Conservation (phyloP, 2,113 vertebrate species). For the Muntiacus reevesi region DNA sequence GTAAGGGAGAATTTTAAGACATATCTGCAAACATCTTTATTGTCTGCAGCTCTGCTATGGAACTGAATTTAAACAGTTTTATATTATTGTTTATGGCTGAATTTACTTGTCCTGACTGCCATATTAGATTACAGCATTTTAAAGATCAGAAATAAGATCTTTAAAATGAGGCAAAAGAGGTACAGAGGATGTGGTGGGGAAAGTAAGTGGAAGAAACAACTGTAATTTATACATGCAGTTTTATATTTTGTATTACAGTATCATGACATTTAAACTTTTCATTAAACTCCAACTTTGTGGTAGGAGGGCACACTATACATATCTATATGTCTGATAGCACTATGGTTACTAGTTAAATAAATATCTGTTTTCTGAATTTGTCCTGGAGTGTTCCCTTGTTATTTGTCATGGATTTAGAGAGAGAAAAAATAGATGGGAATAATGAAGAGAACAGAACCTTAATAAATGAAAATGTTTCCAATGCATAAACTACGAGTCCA, state of each 20-base stretch:
- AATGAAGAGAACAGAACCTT: background rate
- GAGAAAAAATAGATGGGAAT: background rate
- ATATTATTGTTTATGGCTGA: background rate
- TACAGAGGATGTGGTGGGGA: background rate
- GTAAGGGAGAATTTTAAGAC: background rate
- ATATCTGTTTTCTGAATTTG: background rate
- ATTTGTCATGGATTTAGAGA: background rate
- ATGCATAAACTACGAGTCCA: background rate
- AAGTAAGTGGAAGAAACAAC: background rate
- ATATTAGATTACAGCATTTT: background rate
- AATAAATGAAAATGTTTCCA: slow-evolving; percentile 1
- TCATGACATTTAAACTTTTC: background rate
- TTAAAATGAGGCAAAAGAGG: background rate
- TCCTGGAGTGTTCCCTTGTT: background rate
- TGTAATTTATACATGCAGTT: background rate
- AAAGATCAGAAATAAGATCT: background rate
- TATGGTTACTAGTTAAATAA: background rate
- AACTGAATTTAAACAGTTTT: background rate
- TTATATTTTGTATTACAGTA: background rate
- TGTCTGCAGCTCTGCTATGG: background rate
- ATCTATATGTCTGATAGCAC: background rate
- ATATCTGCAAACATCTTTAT: background rate
- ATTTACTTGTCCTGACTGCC: background rate
- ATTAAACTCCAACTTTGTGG: background rate
- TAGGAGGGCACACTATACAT: background rate